phyloP scores from a whole-genome alignment of 2,888 invertebrate species.

The Apamea monoglypha region DNA sequence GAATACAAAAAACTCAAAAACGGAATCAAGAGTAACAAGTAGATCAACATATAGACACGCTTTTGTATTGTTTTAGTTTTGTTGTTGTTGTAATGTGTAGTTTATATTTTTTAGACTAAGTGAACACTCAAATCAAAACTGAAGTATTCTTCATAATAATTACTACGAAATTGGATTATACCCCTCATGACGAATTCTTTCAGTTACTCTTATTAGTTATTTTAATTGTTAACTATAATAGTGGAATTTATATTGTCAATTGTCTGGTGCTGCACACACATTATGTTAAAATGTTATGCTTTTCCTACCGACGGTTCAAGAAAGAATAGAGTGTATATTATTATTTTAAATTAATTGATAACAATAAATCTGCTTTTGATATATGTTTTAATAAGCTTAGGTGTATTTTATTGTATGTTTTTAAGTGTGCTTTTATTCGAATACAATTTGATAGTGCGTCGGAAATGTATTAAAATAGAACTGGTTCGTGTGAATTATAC shows the following conservation, averaged over 20 bases:
- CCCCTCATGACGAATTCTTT: not conserved
- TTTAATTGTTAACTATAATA: constrained; percentile 24
- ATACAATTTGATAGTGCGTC: constrained; percentile 32
- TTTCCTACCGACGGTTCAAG: constrained; percentile 17
- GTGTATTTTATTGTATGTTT: constrained; percentile 34
- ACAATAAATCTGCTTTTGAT: constrained; percentile 48
- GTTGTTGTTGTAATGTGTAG: constrained; percentile 73
- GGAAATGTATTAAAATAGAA: constrained; percentile 16
- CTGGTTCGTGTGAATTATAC: constrained; percentile 7
- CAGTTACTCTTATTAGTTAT: constrained; percentile 14
- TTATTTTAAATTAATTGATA: constrained; percentile 46
- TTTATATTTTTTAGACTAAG: constrained; percentile 66
- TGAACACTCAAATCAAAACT: constrained; percentile 69
- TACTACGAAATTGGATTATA: constrained; percentile 9
- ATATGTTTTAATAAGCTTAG: constrained; percentile 46
- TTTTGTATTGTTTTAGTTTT: constrained; percentile 68
- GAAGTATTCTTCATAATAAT: constrained; percentile 69
- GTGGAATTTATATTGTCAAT: constrained; percentile 22
- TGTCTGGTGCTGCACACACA: constrained; percentile 28
- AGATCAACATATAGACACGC: constrained; percentile 54
- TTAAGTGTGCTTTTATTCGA: constrained; percentile 48
- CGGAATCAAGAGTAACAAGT: constrained; percentile 73
- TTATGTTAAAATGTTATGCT: constrained; percentile 7
- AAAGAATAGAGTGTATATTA: constrained; percentile 37
- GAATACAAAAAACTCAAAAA: constrained; percentile 89